Evolutionary conservation across 2,888 invertebrate genomes (phyloP).

Genomic region (Zygaena filipendulae): DNA sequence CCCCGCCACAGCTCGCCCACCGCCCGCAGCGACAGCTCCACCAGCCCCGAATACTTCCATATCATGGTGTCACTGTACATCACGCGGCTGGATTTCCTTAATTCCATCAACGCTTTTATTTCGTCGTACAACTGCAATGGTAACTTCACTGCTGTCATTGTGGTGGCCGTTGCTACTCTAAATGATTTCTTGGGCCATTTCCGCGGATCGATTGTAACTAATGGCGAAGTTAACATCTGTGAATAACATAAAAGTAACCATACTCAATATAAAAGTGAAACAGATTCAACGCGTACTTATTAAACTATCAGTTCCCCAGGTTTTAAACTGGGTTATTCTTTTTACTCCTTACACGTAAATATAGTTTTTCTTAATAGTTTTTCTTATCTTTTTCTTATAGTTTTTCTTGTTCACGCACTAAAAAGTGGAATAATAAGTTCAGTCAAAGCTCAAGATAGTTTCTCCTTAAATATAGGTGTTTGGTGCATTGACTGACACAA

Average conservation of each 20-base stretch:
- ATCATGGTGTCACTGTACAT: constrained; percentile 38
- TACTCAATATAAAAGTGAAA: too few species aligned
- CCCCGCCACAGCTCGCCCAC: constrained; percentile 38
- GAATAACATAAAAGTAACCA: constrained; percentile 18
- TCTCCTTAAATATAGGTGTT: too few species aligned
- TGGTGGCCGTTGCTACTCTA: constrained; percentile 23
- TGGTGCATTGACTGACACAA: too few species aligned
- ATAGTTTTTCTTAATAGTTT: too few species aligned
- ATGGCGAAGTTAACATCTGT: constrained; percentile 48
- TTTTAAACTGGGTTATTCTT: too few species aligned
- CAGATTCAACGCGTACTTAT: too few species aligned
- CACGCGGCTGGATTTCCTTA: constrained; percentile 38
- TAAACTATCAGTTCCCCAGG: too few species aligned
- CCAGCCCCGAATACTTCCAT: constrained; percentile 53
- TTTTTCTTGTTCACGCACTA: too few species aligned
- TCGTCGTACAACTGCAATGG: constrained; percentile 41
- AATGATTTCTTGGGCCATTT: constrained; percentile 48
- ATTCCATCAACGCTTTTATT: constrained; percentile 36
- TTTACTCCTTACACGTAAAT: too few species aligned
- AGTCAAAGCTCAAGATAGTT: too few species aligned
- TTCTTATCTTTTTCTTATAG: too few species aligned
- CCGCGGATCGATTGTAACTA: constrained; percentile 49
- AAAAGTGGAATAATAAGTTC: too few species aligned
- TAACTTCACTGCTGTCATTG: constrained; percentile 29
- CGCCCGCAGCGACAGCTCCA: constrained; percentile 42